A percentile compares a stretch with the other conserved stretches of the same genome.
Evolutionary conservation across 2,797 vertebrate species (phyloP).

Genomic region (Liparis tanakae): DNA sequence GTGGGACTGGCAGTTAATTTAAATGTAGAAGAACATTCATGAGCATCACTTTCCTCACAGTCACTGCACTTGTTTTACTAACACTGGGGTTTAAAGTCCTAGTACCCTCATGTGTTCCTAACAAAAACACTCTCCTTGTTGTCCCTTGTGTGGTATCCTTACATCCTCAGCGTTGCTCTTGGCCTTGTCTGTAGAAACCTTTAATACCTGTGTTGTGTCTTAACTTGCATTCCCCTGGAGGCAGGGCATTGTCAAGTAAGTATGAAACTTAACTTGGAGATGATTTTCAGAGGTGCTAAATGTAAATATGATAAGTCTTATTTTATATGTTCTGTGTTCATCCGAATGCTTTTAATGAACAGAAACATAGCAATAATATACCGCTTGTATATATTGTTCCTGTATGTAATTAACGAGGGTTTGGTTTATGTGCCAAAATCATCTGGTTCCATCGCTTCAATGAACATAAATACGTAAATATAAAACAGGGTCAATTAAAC

Average conservation of each 20-base stretch:
- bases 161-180: constrained; percentile 38
- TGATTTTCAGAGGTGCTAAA: background rate
- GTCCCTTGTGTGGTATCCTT: constrained; percentile 45
- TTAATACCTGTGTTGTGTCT: constrained; percentile 94
- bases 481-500: background rate
- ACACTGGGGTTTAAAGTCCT: background rate
- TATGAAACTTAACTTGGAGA: constrained; percentile 69
- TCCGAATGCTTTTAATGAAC: background rate
- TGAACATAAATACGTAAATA: background rate
- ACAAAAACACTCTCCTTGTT: constrained; percentile 1
- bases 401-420: background rate
- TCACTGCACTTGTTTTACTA: background rate
- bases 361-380: background rate
- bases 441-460: background rate
- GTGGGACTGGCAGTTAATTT: background rate
- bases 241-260: constrained; percentile 99
- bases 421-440: background rate
- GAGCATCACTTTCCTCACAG: background rate
- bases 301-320: background rate
- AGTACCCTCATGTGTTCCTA: background rate
- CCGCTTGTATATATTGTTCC: background rate
- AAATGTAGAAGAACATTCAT: background rate
- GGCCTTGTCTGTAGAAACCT: constrained; percentile 75
- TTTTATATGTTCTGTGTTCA: constrained; percentile 5
- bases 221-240: constrained; percentile 97